Evolutionary conservation across 1,140 invertebrate genomes (phyloP), one percentile per base, ranked within the genome.

Genomic region (Lordiphosa stackelbergi): DNA sequence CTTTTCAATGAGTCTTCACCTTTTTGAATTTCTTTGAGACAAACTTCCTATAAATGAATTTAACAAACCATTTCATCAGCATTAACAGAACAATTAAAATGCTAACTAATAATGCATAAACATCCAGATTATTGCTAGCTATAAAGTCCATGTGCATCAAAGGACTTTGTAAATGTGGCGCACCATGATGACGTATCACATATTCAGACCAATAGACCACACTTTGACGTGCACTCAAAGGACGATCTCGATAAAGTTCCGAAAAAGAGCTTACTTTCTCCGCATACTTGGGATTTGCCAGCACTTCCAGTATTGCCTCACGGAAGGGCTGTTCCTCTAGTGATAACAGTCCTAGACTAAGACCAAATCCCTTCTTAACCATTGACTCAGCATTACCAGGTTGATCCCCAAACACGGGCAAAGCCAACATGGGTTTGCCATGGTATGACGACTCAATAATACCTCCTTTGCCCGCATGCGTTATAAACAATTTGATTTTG

Each of bases 391-490:
- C 74, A 62, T 91, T 92, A 13, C 87, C 87, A 7, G 68, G 81
- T 68, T 93, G 92, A 72, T 93, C 91, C 13, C 88, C 88, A 46
- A 91, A 90, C 34, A 93, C 85, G 12, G 93, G 93, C 38, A 94
- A 88, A 3, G 90, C 91, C 13, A 94, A 87, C 13, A 93, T 89
- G 5, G 93, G 93, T 10, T 92, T 90, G 66, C 90, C 91, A 66
- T 92, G 90, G 86, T 91, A 91, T 2, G 93, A 72, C 4, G 92
- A 90, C 87, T 94, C 93, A 63, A 92, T 90, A 7, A 91, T 88
- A 40, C 92, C 92, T 35, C 92, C 88, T 35, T 91, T 72, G 11
- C 93, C 93, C 28, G 91, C 92, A 69, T 94, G 92, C 2, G 92
- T 92, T 22, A 94, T 91, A 69, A 94, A 93, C 0, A 89, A 88